Conservation (phyloP, 2,797 vertebrate genomes). For the Aselliscus stoliczkanus region DNA sequence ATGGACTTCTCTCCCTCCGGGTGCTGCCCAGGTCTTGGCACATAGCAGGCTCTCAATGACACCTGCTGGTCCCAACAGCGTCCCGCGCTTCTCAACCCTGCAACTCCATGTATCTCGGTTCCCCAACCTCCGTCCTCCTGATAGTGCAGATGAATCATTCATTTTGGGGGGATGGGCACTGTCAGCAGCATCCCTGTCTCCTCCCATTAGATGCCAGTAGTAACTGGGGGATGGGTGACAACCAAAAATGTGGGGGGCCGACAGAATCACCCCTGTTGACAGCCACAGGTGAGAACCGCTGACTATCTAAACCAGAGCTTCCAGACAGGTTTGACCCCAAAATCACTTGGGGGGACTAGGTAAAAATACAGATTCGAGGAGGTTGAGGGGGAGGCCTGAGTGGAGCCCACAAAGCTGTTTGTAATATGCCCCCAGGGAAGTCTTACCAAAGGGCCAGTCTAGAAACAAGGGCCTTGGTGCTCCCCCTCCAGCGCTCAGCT, state of each 20-base stretch:
- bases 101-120: fast-evolving
- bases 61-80: background rate
- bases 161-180: fast-evolving
- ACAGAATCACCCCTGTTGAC: background rate
- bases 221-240: background rate
- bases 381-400: background rate
- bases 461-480: too few relatives aligned
- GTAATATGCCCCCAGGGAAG: background rate
- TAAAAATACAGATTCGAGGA: background rate
- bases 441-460: too few relatives aligned
- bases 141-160: fast-evolving
- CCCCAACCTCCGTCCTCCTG: fast-evolving
- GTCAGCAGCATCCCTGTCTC: background rate
- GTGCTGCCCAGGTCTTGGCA: background rate
- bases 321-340: background rate
- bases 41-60: background rate
- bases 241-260: background rate
- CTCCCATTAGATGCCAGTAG: background rate
- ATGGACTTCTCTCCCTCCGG: fast-evolving
- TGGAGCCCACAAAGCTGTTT: background rate
- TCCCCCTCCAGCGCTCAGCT: background rate
- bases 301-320: background rate
- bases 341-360: background rate
- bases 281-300: background rate
- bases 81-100: fast-evolving